Conservation (phyloP, 1,140 invertebrate genomes). For the Cydia splendana region DNA sequence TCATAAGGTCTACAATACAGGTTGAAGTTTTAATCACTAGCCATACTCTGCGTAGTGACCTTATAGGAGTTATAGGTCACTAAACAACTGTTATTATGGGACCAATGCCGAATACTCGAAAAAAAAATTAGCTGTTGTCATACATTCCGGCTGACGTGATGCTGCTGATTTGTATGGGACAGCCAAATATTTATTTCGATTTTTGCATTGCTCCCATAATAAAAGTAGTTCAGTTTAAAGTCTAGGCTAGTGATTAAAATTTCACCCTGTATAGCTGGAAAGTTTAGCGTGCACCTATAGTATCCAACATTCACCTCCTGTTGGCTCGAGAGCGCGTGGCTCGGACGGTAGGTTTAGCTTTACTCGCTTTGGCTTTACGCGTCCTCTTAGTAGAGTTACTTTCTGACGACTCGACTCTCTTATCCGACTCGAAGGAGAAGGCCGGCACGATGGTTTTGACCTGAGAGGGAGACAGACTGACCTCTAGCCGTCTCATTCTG, state of each 20-base stretch:
- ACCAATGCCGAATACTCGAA: too few species aligned
- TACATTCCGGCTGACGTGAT: too few species aligned
- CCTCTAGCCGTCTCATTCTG: constrained; percentile 57
- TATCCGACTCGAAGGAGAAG: constrained; percentile 63
- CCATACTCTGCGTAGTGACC: too few species aligned
- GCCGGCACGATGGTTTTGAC: constrained; percentile 55
- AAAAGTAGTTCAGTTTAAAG: too few species aligned
- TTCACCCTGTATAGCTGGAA: not conserved
- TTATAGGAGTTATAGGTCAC: too few species aligned
- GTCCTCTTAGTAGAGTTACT: constrained; percentile 46
- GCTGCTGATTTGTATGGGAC: too few species aligned
- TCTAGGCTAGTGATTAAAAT: too few species aligned
- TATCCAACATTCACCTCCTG: constrained; percentile 58
- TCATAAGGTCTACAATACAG: not conserved
- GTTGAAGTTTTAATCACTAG: too few species aligned
- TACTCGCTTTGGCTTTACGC: constrained; percentile 43
- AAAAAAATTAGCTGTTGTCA: too few species aligned
- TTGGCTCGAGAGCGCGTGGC: constrained; percentile 48
- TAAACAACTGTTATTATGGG: too few species aligned
- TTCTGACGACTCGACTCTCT: constrained; percentile 58
- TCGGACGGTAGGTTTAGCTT: constrained; percentile 54
- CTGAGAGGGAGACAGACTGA: constrained; percentile 65
- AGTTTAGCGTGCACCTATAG: not conserved
- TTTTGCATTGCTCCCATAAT: too few species aligned
- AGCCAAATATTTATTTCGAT: too few species aligned